A percentile compares a stretch with the other conserved stretches of the same genome.
Conservation (phyloP, 2,113 vertebrate genomes). For the Aplodontia rufa region DNA sequence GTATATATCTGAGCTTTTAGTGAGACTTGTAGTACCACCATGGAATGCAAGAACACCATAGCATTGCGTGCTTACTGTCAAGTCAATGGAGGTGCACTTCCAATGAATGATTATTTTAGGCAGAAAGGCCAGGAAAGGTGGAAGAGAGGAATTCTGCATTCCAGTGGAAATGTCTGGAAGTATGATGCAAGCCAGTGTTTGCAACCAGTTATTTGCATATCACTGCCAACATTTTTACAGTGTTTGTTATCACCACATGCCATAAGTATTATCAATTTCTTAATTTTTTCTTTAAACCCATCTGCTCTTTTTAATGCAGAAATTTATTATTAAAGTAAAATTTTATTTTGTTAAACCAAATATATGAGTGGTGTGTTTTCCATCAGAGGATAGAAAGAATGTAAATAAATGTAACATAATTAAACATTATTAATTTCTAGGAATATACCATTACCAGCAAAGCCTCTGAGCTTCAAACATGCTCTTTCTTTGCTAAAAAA, state of each 20-base stretch:
- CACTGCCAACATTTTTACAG: not conserved
- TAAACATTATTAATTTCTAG: slow-evolving; percentile 14
- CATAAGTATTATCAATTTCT: not conserved
- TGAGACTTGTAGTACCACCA: not conserved
- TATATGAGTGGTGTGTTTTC: not conserved
- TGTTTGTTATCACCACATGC: not conserved
- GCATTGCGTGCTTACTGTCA: slow-evolving; percentile 33
- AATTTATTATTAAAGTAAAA: slow-evolving; percentile 18
- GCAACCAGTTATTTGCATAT: not conserved
- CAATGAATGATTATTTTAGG: slow-evolving; percentile 36
- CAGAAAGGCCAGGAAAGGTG: not conserved
- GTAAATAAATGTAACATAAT: slow-evolving; percentile 21
- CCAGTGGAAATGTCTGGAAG: not conserved
- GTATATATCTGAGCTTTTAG: slow-evolving; percentile 33
- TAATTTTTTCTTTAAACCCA: not conserved
- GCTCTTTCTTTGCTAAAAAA: not conserved
- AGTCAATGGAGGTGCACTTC: slow-evolving; percentile 1
- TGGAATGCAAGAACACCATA: not conserved
- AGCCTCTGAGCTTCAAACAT: not conserved
- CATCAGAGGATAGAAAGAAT: not conserved
- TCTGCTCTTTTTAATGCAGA: not conserved
- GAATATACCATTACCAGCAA: not conserved
- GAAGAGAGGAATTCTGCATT: not conserved
- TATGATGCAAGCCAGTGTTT: not conserved
- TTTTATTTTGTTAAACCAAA: not conserved